A percentile compares a stretch with the other conserved stretches of the same genome.
Evolutionary conservation across 92 coral and sea anemone genomes (phyloP).

Genomic region (Paramuricea clavata): DNA sequence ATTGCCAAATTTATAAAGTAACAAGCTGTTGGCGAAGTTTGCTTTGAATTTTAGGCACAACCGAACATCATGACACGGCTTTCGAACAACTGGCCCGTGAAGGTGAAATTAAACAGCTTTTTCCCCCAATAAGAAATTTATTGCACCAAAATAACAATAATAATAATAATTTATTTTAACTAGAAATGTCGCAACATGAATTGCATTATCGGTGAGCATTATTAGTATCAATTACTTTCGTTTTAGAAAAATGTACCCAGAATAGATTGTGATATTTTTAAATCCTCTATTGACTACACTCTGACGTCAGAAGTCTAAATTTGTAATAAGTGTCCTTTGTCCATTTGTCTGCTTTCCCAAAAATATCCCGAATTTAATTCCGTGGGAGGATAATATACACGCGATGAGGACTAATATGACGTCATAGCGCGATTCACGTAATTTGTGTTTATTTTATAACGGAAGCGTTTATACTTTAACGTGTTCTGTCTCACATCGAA

Average conservation of each 20-base stretch:
- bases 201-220: too few species aligned
- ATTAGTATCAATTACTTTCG: not conserved
- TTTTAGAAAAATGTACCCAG: not conserved
- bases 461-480: not conserved
- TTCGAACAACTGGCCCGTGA: too few species aligned
- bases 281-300: not conserved
- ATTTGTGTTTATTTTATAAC: not conserved
- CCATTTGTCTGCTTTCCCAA: not conserved
- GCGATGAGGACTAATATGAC: not conserved
- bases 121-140: too few species aligned
- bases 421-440: not conserved
- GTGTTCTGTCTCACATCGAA: not conserved
- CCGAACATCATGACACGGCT: too few species aligned
- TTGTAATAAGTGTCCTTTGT: not conserved
- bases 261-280: not conserved
- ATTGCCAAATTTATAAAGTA: too few species aligned
- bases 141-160: too few species aligned
- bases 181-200: too few species aligned
- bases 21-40: too few species aligned
- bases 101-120: too few species aligned
- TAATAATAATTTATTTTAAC: too few species aligned
- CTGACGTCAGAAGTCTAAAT: constrained; percentile 16
- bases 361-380: not conserved
- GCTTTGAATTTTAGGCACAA: too few species aligned
- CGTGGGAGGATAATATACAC: constrained; percentile 10